Conservation (phyloP, 1,140 invertebrate genomes). For the Drosophila ficusphila region DNA sequence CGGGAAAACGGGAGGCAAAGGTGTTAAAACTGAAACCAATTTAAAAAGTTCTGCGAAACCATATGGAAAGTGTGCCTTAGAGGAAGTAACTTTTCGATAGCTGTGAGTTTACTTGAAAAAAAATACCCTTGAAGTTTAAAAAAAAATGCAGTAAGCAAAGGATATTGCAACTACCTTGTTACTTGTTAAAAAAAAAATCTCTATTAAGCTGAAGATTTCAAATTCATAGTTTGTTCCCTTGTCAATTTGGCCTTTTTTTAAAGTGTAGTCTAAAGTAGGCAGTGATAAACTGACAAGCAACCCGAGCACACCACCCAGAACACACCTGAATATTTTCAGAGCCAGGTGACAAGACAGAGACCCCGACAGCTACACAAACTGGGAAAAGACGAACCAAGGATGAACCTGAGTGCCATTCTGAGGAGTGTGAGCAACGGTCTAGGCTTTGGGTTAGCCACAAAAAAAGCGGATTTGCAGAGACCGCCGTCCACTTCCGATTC, state of each 20-base stretch:
- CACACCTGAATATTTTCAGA: conserved; percentile 23
- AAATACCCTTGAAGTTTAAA: too few species aligned
- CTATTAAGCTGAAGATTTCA: neutral
- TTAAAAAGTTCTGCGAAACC: conserved; percentile 75
- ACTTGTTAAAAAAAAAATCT: too few species aligned
- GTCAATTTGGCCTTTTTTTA: neutral
- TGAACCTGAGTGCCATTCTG: conserved; percentile 61
- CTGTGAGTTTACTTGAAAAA: conserved; percentile 16
- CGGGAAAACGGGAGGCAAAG: conserved; percentile 57
- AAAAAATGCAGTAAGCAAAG: too few species aligned
- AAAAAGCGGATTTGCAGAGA: neutral
- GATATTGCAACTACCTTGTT: too few species aligned
- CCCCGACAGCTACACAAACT: conserved; percentile 18
- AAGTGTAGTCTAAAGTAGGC: conserved; percentile 20
- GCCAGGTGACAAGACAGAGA: conserved; percentile 33
- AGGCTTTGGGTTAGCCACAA: conserved; percentile 21
- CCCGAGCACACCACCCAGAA: conserved; percentile 21
- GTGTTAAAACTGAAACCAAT: conserved; percentile 80
- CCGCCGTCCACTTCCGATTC: neutral
- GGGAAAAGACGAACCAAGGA: conserved; percentile 50
- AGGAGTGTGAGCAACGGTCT: conserved; percentile 57
- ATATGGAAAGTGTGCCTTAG: conserved; percentile 63
- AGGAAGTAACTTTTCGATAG: conserved; percentile 13
- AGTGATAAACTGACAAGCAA: conserved; percentile 22
- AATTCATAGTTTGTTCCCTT: too few species aligned